These are phyloP conservation scores for Nanorana parkeri DNA, from an alignment of 2,113 vertebrate genomes.

Conservation along the genomic window DNA sequence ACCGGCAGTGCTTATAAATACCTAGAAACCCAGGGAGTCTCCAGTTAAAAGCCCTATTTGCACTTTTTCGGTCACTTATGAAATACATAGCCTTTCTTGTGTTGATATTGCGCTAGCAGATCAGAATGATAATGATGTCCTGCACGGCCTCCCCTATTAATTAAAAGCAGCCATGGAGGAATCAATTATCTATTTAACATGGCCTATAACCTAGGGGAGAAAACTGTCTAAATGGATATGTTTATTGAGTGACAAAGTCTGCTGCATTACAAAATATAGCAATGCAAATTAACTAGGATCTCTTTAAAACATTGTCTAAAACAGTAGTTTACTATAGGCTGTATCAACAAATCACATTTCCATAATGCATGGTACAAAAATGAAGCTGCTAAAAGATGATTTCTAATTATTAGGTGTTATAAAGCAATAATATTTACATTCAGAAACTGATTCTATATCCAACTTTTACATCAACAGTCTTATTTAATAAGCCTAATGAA, in stretches of 20 bases:
- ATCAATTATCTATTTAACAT: constrained; percentile 51
- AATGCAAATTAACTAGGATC: background rate
- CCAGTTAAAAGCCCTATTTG: constrained; percentile 56
- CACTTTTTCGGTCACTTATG: constrained; percentile 50
- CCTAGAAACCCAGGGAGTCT: constrained; percentile 54
- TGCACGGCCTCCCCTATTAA: constrained; percentile 16
- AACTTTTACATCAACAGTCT: too few relatives aligned
- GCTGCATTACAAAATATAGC: background rate
- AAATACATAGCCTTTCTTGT: constrained; percentile 35
- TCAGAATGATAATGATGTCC: constrained; percentile 23
- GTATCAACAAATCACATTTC: too few relatives aligned
- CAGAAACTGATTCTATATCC: too few relatives aligned
- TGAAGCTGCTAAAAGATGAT: too few relatives aligned
- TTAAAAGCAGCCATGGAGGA: constrained; percentile 27
- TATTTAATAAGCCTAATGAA: too few relatives aligned
- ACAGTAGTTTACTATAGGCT: too few relatives aligned
- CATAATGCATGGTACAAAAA: too few relatives aligned
- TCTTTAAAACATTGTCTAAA: too few relatives aligned
- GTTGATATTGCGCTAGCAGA: background rate
- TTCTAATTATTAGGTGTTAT: too few relatives aligned
- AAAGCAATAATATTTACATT: too few relatives aligned
- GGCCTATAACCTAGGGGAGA: constrained; percentile 2
- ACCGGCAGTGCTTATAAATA: constrained; percentile 57
- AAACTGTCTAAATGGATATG: constrained; percentile 18
- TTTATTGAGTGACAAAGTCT: constrained; percentile 6